These are phyloP conservation scores for Scaptomyza polygonia DNA, from an alignment of 2,888 invertebrate genomes.

Conservation along the genomic window DNA sequence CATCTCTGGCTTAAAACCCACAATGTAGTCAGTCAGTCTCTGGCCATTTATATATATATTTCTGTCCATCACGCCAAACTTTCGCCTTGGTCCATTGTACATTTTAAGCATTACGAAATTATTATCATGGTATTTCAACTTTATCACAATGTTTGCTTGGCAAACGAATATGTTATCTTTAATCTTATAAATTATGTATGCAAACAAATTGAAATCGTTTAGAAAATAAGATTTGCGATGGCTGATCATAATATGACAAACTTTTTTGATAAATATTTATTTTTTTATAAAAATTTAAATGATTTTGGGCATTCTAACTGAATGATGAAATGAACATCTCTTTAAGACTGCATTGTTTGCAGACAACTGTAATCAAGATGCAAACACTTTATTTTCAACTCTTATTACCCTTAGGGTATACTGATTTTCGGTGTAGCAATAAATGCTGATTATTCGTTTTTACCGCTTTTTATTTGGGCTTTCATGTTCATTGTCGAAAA, in stretches of 20 bases:
- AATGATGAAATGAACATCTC: not conserved
- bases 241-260: too few species aligned
- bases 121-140: conserved; percentile 33
- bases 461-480: conserved; percentile 18
- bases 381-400: not conserved
- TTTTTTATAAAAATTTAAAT: not conserved
- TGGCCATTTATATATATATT: conserved; percentile 42
- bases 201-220: too few species aligned
- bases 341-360: not conserved
- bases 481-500: conserved; percentile 44
- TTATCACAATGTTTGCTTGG: conserved; percentile 21
- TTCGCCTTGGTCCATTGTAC: conserved; percentile 44
- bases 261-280: not conserved
- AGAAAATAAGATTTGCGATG: too few species aligned
- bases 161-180: not conserved
- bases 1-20: conserved; percentile 12
- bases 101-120: conserved; percentile 13
- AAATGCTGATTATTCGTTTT: not conserved
- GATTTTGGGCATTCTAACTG: not conserved
- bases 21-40: conserved; percentile 17
- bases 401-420: conserved; percentile 8
- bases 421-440: conserved; percentile 8
- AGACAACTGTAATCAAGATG: not conserved
- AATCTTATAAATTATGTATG: conserved; percentile 1
- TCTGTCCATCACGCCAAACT: conserved; percentile 42